Base-by-base conservation (phyloP, 1,140 invertebrate species). In the Acromyrmex heyeri region DNA sequence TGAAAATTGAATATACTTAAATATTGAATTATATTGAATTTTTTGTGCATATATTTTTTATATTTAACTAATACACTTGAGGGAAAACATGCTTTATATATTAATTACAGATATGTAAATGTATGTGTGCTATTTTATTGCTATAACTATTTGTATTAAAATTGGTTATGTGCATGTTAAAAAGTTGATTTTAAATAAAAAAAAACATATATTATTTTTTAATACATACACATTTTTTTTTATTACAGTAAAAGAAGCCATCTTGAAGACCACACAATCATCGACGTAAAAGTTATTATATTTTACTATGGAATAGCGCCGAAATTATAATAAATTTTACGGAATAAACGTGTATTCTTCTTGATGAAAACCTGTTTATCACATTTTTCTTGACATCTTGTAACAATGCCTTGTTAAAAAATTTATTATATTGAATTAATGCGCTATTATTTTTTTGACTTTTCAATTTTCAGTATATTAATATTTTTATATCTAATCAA, bases 231-330 rank as follows among this genome's bases (percentile, higher is more conserved):
- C 86, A 91, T 0, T 27, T 85, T 78, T 72, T 86, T 92, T 92
- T 91, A 89, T 94, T 94, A 64, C 94, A 94, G 94, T 94, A 94
- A 94, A 91, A 78, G 86, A 82, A 87, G 83, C 65, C 70, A 87
- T 91, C 86, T 91, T 86, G 92, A 91, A 92, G 93, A 65, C 88
- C 76, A 86, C 87, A 21, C 87, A 21, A 81, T 73, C 88, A 86
- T 83, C 55, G 61, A 82, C 88, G 87, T 93, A 90, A 93, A 93
- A 91, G 64, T 94, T 94, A 93, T 94, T 94, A 93, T 91, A 85
- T 93, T 90, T 88, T 92, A 89, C 75, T 78, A 69, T 55, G 50
- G 48, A 10, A 59, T 61, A 81, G 76, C 85, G 75, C 82, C 91
- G 34, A 59, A 89, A 91, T 93, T 93, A 93, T 93, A 87, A 93